Conservation (phyloP, 1,140 invertebrate genomes). For the Cotesia chilonis region DNA sequence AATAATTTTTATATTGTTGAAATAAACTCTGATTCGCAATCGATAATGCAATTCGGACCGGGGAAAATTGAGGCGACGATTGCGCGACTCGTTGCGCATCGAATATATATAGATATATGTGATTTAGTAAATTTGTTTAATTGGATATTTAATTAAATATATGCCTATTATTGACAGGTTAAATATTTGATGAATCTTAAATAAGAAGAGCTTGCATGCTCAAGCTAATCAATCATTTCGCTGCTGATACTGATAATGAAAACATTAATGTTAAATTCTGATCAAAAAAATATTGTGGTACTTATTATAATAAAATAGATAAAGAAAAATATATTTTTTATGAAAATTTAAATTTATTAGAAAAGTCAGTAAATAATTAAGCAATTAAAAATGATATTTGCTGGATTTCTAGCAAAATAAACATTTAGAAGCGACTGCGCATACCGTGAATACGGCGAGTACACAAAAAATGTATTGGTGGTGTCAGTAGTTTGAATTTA, state of each 20-base stretch:
- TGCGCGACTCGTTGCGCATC: constrained; percentile 35
- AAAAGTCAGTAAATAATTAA: too few relatives aligned
- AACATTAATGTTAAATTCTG: too few relatives aligned
- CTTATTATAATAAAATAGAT: too few relatives aligned
- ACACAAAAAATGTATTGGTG: constrained; percentile 13
- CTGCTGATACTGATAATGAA: too few relatives aligned
- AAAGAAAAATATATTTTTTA: too few relatives aligned
- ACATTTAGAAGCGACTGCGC: constrained; percentile 18
- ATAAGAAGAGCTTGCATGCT: too few relatives aligned
- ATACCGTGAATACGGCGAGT: background rate
- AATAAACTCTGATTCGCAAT: constrained; percentile 30
- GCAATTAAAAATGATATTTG: background rate
- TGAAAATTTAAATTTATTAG: too few relatives aligned
- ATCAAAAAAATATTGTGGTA: too few relatives aligned
- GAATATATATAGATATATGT: background rate
- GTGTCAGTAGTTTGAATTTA: constrained; percentile 5
- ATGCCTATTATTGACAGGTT: constrained; percentile 8
- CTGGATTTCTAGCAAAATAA: background rate
- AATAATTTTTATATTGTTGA: background rate
- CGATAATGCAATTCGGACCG: constrained; percentile 38
- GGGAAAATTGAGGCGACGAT: constrained; percentile 34
- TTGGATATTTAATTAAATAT: constrained; percentile 6
- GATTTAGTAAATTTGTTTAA: constrained; percentile 8
- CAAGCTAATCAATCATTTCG: too few relatives aligned
- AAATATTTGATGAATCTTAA: background rate